Evolutionary conservation across 2,113 vertebrate species (phyloP).

Genomic region (Tauraco erythrolophus): DNA sequence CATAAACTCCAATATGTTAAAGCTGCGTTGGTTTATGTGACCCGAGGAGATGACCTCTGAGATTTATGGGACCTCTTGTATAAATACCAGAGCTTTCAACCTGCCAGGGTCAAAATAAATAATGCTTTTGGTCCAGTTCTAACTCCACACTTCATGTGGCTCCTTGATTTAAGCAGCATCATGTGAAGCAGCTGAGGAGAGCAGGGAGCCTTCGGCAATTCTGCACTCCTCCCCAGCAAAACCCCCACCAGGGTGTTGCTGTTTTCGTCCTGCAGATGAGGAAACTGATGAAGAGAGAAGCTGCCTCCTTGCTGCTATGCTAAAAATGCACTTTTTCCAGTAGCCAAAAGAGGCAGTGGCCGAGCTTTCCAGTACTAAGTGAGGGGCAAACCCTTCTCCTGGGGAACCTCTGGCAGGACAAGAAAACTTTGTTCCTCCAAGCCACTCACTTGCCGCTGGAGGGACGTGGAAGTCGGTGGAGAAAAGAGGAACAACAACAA

Average conservation of each 20-base stretch:
- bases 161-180: neutral
- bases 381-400: neutral
- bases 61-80: neutral
- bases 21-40: neutral
- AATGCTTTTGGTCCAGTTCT: neutral
- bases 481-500: neutral
- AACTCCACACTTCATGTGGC: rapidly evolving
- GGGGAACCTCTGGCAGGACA: neutral
- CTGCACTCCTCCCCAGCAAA: neutral
- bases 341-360: neutral
- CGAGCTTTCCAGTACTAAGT: neutral
- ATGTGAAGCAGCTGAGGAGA: neutral
- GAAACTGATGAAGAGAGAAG: neutral
- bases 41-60: neutral
- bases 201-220: neutral
- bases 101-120: neutral
- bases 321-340: neutral
- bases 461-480: neutral
- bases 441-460: neutral
- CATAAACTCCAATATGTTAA: neutral
- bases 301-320: neutral
- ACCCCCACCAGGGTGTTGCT: neutral
- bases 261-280: neutral
- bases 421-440: neutral
- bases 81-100: neutral